These are phyloP conservation scores for Sebastes cheni DNA, from an alignment of 2,797 vertebrate species.

Conservation along the genomic window DNA sequence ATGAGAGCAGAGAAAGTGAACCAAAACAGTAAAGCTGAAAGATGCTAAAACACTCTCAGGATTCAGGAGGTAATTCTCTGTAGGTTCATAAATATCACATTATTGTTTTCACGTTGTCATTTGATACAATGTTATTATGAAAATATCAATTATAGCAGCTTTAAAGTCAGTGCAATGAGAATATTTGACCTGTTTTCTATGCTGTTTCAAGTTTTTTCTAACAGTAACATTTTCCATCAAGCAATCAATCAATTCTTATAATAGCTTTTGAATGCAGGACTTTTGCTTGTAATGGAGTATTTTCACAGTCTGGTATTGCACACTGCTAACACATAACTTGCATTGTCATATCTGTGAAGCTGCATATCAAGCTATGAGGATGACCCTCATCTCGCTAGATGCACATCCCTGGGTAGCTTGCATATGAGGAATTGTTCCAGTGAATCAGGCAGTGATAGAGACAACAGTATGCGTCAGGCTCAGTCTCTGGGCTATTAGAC, in stretches of 20 bases:
- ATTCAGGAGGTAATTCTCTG: background rate
- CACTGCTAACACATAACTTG: background rate
- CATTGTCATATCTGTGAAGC: conserved; percentile 6
- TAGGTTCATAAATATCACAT: background rate
- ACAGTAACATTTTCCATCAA: background rate
- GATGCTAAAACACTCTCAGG: background rate
- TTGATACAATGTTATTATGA: background rate
- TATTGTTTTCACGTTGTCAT: background rate
- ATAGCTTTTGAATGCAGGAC: background rate
- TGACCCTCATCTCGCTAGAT: background rate
- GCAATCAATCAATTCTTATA: background rate
- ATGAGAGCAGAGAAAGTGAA: background rate
- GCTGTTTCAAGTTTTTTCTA: background rate
- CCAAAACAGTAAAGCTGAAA: background rate
- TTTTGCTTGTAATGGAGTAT: background rate
- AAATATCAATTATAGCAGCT: background rate
- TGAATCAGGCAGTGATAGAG: conserved; percentile 58
- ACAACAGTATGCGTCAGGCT: conserved; percentile 55
- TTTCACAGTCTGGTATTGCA: background rate
- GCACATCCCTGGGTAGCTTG: conserved; percentile 22
- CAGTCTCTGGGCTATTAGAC: conserved; percentile 64
- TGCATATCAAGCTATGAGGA: background rate
- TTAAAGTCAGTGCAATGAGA: background rate
- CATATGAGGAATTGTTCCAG: conserved; percentile 40
- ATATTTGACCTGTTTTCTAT: background rate